Percentiles rank a stretch among this genome's conserved stretches.
These are phyloP conservation scores for Pygoscelis antarcticus DNA, from an alignment of 2,113 vertebrate species.

Conservation along the genomic window DNA sequence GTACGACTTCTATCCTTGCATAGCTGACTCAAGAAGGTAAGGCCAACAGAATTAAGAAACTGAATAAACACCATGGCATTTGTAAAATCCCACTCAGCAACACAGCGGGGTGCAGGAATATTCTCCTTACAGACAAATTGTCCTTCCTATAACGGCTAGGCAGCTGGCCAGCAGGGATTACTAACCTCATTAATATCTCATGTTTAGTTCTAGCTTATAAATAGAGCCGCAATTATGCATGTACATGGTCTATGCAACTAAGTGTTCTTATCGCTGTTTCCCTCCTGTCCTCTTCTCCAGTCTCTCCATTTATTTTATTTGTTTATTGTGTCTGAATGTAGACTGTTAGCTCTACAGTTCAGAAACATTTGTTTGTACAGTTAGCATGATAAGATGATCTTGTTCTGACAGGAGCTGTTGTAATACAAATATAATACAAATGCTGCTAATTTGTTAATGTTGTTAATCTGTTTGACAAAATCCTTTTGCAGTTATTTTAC, in stretches of 20 bases:
- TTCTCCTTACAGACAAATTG: conserved; percentile 6
- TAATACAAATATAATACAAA: background rate
- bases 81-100: background rate
- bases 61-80: background rate
- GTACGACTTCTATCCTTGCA: background rate
- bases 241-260: background rate
- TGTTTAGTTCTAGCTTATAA: conserved; percentile 36
- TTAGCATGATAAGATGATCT: background rate
- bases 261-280: background rate
- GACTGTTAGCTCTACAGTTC: background rate
- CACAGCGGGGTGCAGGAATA: background rate
- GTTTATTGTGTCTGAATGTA: conserved; percentile 17
- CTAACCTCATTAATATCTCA: conserved; percentile 44
- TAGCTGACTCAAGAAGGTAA: background rate
- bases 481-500: background rate
- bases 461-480: background rate
- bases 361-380: background rate
- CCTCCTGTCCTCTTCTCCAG: background rate
- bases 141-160: background rate
- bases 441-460: background rate
- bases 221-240: conserved; percentile 15
- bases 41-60: background rate
- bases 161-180: conserved; percentile 38
- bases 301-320: conserved; percentile 18
- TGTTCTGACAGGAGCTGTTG: background rate